phyloP scores from a whole-genome alignment of 92 coral and sea anemone genomes.

The Actinostola sp. region DNA sequence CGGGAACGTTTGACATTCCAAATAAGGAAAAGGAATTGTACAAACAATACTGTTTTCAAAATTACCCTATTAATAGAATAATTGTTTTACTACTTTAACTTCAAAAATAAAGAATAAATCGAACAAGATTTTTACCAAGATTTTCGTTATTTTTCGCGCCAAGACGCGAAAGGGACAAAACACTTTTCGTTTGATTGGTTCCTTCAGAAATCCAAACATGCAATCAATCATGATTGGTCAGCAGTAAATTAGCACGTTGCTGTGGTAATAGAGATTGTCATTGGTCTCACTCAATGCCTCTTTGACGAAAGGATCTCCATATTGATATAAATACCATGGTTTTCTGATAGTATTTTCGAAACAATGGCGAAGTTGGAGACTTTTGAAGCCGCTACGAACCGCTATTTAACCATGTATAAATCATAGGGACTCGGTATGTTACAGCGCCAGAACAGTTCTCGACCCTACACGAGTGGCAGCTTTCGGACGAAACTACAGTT shows the following conservation, averaged over 20 bases:
- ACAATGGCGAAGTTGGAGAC: conserved; percentile 3
- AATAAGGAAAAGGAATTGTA: conserved; percentile 8
- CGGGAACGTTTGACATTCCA: conserved; percentile 21
- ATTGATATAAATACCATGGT: conserved; percentile 3
- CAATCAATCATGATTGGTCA: conserved; percentile 57
- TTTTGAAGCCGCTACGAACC: conserved; percentile 1
- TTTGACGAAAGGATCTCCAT: conserved; percentile 10
- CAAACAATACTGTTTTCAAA: neutral
- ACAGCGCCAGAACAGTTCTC: conserved; percentile 83
- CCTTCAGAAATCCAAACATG: conserved; percentile 22
- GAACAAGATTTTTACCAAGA: neutral
- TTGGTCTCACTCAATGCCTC: conserved; percentile 41
- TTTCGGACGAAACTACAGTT: conserved; percentile 80
- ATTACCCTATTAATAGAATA: neutral
- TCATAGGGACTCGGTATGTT: conserved; percentile 36
- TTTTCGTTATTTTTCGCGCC: conserved; percentile 10
- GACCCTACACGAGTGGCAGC: conserved; percentile 97
- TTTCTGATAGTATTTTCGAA: neutral
- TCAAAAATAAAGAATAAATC: neutral
- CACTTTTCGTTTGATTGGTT: conserved; percentile 52
- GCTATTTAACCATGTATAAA: neutral
- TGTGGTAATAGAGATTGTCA: conserved; percentile 68
- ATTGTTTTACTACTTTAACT: neutral
- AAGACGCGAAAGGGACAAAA: too few species aligned
- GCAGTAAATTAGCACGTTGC: conserved; percentile 61